These are phyloP conservation scores for Ranitomeya variabilis DNA, from an alignment of 2,113 vertebrate genomes.

Conservation along the genomic window DNA sequence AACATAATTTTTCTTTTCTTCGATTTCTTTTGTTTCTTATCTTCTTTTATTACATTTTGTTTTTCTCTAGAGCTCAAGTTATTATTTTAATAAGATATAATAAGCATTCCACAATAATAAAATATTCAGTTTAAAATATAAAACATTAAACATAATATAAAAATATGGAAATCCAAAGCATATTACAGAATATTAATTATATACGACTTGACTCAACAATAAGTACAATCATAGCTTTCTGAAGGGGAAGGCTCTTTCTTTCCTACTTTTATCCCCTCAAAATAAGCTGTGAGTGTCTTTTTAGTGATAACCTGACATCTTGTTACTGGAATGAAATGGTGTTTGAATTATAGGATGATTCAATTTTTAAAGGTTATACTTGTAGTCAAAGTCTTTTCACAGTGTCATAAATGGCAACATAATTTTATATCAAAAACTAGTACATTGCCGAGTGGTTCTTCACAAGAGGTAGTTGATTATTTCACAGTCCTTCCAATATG, in stretches of 20 bases:
- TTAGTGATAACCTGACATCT: constrained; percentile 36
- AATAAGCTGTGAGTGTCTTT: constrained; percentile 24
- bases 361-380: constrained; percentile 40
- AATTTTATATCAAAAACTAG: constrained; percentile 34
- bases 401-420: constrained; percentile 32
- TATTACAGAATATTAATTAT: not conserved
- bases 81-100: not conserved
- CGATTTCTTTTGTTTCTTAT: not conserved
- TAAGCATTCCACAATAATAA: not conserved
- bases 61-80: not conserved
- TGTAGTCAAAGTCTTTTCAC: constrained; percentile 12
- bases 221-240: not conserved
- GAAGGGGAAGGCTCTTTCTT: not conserved
- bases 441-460: constrained; percentile 13
- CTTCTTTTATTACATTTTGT: not conserved
- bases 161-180: not conserved
- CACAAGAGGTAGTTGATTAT: constrained; percentile 36
- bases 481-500: constrained; percentile 11
- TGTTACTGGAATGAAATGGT: constrained; percentile 38
- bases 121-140: not conserved
- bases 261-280: constrained; percentile 6
- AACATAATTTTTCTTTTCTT: not conserved
- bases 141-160: constrained; percentile 1
- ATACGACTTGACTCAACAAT: not conserved
- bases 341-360: constrained; percentile 48